Evolutionary conservation across 2,113 vertebrate genomes (phyloP), one percentile per base, ranked within the genome.

Genomic region (Tichodroma muraria): DNA sequence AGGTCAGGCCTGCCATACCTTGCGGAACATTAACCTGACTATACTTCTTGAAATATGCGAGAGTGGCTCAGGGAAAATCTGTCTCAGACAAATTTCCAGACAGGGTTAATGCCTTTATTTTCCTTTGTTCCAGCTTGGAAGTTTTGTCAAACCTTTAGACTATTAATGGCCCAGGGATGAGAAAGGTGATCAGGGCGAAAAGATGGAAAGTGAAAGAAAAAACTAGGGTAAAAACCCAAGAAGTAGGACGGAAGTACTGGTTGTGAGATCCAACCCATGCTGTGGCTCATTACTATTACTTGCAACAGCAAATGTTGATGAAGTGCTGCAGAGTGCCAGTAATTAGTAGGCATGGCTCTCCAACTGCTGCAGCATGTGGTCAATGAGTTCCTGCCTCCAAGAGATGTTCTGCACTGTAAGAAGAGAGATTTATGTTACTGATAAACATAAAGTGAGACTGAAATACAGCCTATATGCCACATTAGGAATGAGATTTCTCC

Each of bases 341-440:
- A 97, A 97, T 97, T 95, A 95, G 89, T 59, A 89, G 88, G 59
- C 90, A 94, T 87, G 80, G 60, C 68, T 88, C 80, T 89, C 91
- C 93, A 84, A 91, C 83, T 91, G 96, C 93, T 96, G 80, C 91
- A 95, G 94, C 89, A 95, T 96, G 89, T 95, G 96, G 94, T 92
- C 95, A 97, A 88, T 94, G 90, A 91, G 78, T 89, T 95, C 81
- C 76, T 97, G 93, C 81, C 95, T 96, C 83, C 76, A 53, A 95
- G 95, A 94, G 64, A 94, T 92, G 78, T 76, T 92, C 90, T 93
- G 80, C 69, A 59, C 83, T 86, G 72, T 66, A 90, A 82, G 83
- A 77, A 81, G 73, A 70, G 53, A 88, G 65, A 96, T 95, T 94
- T 94, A 95, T 85, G 40, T 60, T 85, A 50, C 76, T 50, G 90